phyloP scores from a whole-genome alignment of 2,113 vertebrate species.

The Guaruba guarouba region DNA sequence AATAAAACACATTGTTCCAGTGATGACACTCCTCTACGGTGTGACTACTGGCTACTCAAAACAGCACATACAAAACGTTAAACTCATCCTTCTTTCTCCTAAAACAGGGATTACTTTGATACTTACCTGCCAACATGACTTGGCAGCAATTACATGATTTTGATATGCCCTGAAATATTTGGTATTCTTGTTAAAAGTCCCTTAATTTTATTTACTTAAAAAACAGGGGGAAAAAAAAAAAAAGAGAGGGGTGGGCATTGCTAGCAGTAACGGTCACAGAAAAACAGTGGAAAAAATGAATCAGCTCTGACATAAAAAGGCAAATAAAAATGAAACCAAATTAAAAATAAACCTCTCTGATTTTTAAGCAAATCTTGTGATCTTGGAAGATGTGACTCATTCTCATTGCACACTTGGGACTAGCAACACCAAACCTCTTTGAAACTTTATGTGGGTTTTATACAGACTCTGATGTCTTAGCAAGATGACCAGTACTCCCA shows the following conservation, averaged over 20 bases:
- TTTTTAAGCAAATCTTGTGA: conserved; percentile 14
- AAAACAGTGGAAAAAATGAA: conserved; percentile 7
- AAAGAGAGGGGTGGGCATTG: rapidly evolving
- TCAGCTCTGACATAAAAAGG: conserved; percentile 10
- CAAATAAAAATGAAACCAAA: conserved; percentile 41
- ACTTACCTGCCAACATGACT: not conserved
- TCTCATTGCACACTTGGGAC: not conserved
- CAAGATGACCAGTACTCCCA: conserved; percentile 9
- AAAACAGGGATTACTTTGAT: not conserved
- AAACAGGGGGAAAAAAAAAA: not conserved
- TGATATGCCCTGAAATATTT: not conserved
- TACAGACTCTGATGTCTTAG: not conserved
- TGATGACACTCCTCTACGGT: not conserved
- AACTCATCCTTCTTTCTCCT: not conserved
- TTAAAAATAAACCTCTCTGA: conserved; percentile 13
- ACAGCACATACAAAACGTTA: not conserved
- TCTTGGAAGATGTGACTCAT: conserved; percentile 49
- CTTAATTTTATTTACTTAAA: not conserved
- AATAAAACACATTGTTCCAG: not conserved
- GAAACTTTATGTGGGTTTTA: conserved; percentile 31
- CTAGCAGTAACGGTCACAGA: not conserved
- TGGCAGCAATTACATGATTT: not conserved
- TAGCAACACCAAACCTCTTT: not conserved
- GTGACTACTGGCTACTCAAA: not conserved
- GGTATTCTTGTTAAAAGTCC: not conserved